phyloP scores from a whole-genome alignment of 2,888 invertebrate species.

The Apomyelois bistriatella region DNA sequence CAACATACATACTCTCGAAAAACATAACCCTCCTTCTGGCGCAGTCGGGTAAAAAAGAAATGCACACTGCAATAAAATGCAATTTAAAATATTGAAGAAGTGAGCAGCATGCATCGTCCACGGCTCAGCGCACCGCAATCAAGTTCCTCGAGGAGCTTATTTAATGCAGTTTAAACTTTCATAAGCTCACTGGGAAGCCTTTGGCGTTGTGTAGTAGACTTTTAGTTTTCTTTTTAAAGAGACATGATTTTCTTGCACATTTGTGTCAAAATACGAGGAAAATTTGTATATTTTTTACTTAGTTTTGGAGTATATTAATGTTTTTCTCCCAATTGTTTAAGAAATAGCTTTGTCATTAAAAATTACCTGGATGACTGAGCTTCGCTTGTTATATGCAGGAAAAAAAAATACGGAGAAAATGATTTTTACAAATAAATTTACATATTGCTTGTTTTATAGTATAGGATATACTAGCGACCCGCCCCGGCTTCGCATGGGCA shows the following conservation, averaged over 20 bases:
- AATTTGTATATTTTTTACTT: background rate
- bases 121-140: background rate
- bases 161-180: constrained; percentile 11
- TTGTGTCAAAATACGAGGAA: background rate
- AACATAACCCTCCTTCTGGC: too few relatives aligned
- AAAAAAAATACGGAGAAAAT: too few relatives aligned
- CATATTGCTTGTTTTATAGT: too few relatives aligned
- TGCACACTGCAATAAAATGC: background rate
- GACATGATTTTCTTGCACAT: background rate
- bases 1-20: too few relatives aligned
- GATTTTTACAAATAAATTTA: too few relatives aligned
- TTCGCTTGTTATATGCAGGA: too few relatives aligned
- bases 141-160: background rate
- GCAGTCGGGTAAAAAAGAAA: background rate
- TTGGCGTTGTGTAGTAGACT: background rate
- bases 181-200: constrained; percentile 1
- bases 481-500: too few relatives aligned
- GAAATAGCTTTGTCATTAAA: too few relatives aligned
- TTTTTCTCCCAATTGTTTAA: background rate
- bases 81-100: background rate
- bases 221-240: constrained; percentile 8
- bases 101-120: background rate
- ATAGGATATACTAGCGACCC: too few relatives aligned
- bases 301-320: background rate
- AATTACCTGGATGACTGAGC: too few relatives aligned